Base-by-base conservation (phyloP, 2,113 vertebrate species). In the Onychorhynchus coronatus region DNA sequence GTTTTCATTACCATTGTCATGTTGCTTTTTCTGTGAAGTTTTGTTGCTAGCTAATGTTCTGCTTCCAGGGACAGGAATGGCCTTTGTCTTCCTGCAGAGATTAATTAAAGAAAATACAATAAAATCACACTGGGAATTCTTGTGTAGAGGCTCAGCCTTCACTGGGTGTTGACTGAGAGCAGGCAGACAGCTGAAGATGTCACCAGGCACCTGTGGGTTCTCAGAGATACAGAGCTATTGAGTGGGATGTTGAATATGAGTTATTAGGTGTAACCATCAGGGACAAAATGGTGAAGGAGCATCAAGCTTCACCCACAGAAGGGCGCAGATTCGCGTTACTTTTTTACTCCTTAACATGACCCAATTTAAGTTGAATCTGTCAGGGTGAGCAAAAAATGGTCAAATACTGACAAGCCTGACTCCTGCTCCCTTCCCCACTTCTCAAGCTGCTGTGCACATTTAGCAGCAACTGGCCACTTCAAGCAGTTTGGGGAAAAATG, bases 1-100 rank as follows among this genome's bases (percentile, higher is more conserved):
- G 66, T 75, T 96, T 96, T 94, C 91, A 96, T 95, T 96, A 79
- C 58, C 66, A 76, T 62, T 91, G 73, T 75, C 58, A 79, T 62
- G 25, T 79, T 68, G 74, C 46, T 76, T 82, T 91, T 93, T 95
- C 89, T 89, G 49, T 87, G 91, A 91, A 91, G 23, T 89, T 28
- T 68, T 58, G 66, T 79, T 92, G 89, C 44, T 85, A 95, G 84
- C 56, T 93, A 81, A 87, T 72, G 74, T 87, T 87, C 84, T 85
- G 33, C 47, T 91, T 87, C 73, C 74, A 94, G 82, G 53, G 78
- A n/a, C 62, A 91, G 70, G 84, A 95, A 55, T 0, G 5, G 66
- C 44, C 61, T 88, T 85, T 89, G 37, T 14, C 23, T 88, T 66
- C 28, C 74, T 85, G 77, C 15, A 82, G 56, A 81, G 68, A 89